Base-by-base conservation (phyloP, 2,797 vertebrate species). In the Buceros bicornis region DNA sequence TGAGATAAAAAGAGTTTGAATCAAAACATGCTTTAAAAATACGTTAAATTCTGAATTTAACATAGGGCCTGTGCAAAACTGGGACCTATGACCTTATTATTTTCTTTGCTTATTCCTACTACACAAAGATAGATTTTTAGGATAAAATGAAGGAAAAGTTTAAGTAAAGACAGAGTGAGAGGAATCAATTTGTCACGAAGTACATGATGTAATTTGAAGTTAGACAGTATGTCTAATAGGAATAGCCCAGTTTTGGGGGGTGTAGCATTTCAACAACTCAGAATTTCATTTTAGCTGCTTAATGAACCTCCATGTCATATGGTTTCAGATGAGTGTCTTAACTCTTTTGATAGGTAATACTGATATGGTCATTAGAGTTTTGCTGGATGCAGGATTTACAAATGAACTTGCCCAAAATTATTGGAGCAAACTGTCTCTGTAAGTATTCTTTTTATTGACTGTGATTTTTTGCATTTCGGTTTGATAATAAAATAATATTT, bases 371-470 rank as follows among this genome's bases (percentile, higher is more conserved):
- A 98, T 99, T 82, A 98, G 99, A 94, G 97, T 99, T 89, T 98
- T 99, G 84, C 96, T 99, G 94, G 99, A 99, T 94, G 99, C 99
- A 43, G 99, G 99, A 74, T 98, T 99, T 97, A 99, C 99, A 65
- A 97, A 98, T 94, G 99, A 99, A 42, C 99, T 99, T 93, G 98
- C 98, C 56, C 98, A 98, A 93, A 96, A 94, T 93, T 96, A 99
- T 64, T 99, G 99, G 99, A 99, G 98, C 87, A 98, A 99, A 78
- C 97, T 99, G 92, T 97, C 97, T 43, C 96, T 98, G 99, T 99
- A 97, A 99, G 99, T 99, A 93, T 89, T 96, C 43, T 31, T 90
- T 48, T 93, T 56, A 35, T 54, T 72, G 28, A 29, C 12, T 57
- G 3, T 21, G 18, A 3, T 15, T 43, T 83, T 79, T 81, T 60